These are phyloP conservation scores for Numenius arquata DNA, from an alignment of 2,113 vertebrate species.

Conservation along the genomic window DNA sequence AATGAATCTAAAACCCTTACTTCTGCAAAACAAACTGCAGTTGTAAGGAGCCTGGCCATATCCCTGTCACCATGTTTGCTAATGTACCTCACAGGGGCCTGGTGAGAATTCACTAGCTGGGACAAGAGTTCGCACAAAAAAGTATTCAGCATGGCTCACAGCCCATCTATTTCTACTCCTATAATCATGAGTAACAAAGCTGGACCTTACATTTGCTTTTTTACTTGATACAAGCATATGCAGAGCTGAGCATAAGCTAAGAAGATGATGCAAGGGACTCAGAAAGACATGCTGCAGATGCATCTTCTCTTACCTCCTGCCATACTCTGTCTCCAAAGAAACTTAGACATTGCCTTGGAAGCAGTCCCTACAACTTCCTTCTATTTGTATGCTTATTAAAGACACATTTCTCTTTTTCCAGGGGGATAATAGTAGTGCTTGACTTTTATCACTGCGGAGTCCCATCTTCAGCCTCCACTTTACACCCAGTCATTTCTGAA, in stretches of 20 bases:
- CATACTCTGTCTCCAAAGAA: background rate
- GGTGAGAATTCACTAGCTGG: background rate
- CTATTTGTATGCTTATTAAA: background rate
- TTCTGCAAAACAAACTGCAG: background rate
- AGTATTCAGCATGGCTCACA: background rate
- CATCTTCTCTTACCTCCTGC: background rate
- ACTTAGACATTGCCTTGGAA: background rate
- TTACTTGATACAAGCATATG: background rate
- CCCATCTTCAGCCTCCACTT: background rate
- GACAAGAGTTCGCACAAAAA: background rate
- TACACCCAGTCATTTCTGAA: background rate
- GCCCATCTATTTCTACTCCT: background rate
- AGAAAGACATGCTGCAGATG: background rate
- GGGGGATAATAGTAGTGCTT: background rate
- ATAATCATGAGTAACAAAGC: background rate
- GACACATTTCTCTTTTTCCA: background rate
- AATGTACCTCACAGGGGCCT: background rate
- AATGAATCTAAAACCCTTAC: background rate
- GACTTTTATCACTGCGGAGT: background rate
- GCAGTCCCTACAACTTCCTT: background rate
- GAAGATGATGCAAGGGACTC: background rate
- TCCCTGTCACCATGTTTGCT: background rate
- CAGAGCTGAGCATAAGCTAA: background rate
- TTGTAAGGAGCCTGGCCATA: background rate
- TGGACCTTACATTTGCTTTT: background rate